phyloP scores from a whole-genome alignment of 2,797 vertebrate genomes.

The Periophthalmus magnuspinnatus region DNA sequence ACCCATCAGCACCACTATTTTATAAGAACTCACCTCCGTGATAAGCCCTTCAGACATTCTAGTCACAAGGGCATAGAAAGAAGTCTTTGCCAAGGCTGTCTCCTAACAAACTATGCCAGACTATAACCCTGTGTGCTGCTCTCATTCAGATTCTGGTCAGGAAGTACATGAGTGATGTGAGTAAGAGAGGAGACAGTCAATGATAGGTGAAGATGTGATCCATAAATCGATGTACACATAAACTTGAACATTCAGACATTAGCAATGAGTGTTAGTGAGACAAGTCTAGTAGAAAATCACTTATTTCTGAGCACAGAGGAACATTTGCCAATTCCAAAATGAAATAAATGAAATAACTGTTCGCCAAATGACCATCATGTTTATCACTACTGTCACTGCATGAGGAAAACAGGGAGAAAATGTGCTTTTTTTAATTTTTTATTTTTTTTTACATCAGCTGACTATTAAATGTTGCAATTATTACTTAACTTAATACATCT shows the following conservation, averaged over 20 bases:
- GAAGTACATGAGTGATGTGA: conserved; percentile 22
- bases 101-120: neutral
- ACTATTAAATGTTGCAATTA: neutral
- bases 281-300: neutral
- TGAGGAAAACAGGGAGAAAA: neutral
- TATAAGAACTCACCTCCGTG: conserved; percentile 16
- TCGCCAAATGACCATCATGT: neutral
- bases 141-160: conserved; percentile 20
- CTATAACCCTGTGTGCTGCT: conserved; percentile 30
- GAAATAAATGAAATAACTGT: neutral
- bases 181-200: conserved; percentile 8
- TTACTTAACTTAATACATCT: neutral
- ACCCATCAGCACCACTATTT: conserved; percentile 29
- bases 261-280: neutral
- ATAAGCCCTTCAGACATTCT: conserved; percentile 50
- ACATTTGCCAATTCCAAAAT: neutral
- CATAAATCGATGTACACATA: conserved; percentile 16
- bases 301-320: neutral
- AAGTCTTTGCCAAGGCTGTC: conserved; percentile 23
- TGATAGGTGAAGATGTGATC: neutral
- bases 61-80: conserved; percentile 44
- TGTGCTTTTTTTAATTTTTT: too few species aligned
- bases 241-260: neutral
- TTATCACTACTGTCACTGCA: neutral
- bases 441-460: too few species aligned